phyloP scores from a whole-genome alignment of 2,797 vertebrate species.

The Sebastes cheni region DNA sequence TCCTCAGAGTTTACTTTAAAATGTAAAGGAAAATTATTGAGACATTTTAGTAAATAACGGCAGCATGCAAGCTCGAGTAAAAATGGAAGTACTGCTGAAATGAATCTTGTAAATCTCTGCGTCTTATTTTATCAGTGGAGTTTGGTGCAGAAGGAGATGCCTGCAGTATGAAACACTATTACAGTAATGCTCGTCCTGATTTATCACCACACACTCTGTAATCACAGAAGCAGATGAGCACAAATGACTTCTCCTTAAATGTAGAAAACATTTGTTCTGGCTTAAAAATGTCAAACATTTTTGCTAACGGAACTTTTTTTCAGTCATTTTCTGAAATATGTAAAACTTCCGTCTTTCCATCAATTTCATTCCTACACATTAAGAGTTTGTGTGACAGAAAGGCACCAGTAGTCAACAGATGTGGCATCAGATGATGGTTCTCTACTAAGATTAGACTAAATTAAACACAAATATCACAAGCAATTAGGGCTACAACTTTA shows the following conservation, averaged over 20 bases:
- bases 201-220: background rate
- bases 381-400: too few species aligned
- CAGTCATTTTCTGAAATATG: background rate
- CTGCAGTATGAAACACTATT: background rate
- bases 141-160: background rate
- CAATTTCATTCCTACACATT: too few species aligned
- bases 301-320: background rate
- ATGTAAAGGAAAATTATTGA: background rate
- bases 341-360: background rate
- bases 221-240: constrained; percentile 8
- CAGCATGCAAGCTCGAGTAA: background rate
- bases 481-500: too few species aligned
- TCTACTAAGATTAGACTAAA: too few species aligned
- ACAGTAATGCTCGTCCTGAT: background rate
- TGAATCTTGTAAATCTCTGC: background rate
- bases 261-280: constrained; percentile 4
- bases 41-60: background rate
- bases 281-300: background rate
- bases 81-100: background rate
- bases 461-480: too few species aligned
- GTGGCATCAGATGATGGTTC: too few species aligned
- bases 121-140: background rate
- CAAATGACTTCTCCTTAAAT: background rate
- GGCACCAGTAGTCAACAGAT: too few species aligned
- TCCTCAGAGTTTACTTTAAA: background rate